A percentile compares a stretch with the other conserved stretches of the same genome.
These are phyloP conservation scores for Sebastes kiyomatsui DNA, from an alignment of 2,797 vertebrate species.

Conservation along the genomic window DNA sequence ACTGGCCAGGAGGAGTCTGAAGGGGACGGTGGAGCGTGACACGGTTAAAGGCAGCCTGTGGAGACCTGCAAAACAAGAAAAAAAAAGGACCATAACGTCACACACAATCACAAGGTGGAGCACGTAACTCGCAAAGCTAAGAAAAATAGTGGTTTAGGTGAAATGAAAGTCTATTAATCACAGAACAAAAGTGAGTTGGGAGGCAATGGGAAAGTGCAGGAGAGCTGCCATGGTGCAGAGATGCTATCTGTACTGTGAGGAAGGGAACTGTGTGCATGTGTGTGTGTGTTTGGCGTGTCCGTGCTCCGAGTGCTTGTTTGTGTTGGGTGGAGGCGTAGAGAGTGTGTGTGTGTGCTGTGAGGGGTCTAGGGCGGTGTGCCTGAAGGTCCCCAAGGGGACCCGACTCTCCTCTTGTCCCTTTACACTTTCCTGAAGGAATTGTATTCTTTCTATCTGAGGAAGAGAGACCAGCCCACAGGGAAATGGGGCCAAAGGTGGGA, in stretches of 20 bases:
- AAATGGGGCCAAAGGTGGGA: slow-evolving; percentile 75
- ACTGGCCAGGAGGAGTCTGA: slow-evolving; percentile 84
- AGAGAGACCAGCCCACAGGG: slow-evolving; percentile 83
- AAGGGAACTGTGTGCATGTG: slow-evolving; percentile 61
- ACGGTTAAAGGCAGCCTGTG: slow-evolving; percentile 89
- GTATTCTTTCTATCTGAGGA: slow-evolving; percentile 88
- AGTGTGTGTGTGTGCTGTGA: slow-evolving; percentile 46
- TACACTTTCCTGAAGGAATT: slow-evolving; percentile 86
- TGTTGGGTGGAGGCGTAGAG: slow-evolving; percentile 77
- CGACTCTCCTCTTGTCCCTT: slow-evolving; percentile 79
- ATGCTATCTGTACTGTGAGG: slow-evolving; percentile 77
- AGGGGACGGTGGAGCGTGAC: slow-evolving; percentile 80
- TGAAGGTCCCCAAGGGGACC: slow-evolving; percentile 72
- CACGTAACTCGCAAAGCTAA: slow-evolving; percentile 14
- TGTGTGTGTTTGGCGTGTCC: slow-evolving; percentile 60
- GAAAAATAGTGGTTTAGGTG: slow-evolving; percentile 36
- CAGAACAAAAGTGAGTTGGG: slow-evolving; percentile 70
- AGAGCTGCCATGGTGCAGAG: slow-evolving; percentile 61
- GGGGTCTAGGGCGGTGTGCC: slow-evolving; percentile 75
- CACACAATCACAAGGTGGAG: slow-evolving; percentile 43
- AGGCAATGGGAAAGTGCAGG: slow-evolving; percentile 62
- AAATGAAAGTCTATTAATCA: slow-evolving; percentile 68
- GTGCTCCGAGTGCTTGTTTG: slow-evolving; percentile 72
- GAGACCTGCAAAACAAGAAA: slow-evolving; percentile 82
- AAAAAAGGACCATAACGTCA: slow-evolving; percentile 7